A percentile compares a stretch with the other conserved stretches of the same genome.
phyloP scores from a whole-genome alignment of 53 echinoderm and acorn worm genomes.

The Hippasteria phrygiana region DNA sequence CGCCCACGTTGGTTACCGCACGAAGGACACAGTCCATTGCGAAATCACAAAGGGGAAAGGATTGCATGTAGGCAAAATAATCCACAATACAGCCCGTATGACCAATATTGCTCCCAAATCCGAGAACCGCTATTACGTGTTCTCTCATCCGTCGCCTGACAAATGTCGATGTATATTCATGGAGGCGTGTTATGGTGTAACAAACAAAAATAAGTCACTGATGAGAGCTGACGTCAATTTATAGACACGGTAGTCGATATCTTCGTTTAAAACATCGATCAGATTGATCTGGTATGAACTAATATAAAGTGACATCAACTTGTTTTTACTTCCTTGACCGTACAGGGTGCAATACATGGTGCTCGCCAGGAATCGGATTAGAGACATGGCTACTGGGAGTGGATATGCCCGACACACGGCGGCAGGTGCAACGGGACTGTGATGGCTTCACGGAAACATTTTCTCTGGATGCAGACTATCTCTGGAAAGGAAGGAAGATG shows the following conservation, averaged over 20 bases:
- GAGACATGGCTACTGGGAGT: background rate
- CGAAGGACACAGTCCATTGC: background rate
- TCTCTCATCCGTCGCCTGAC: background rate
- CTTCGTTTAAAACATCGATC: background rate
- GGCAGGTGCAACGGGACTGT: slow-evolving; percentile 21
- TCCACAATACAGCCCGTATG: background rate
- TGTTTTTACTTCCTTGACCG: background rate
- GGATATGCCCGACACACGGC: background rate
- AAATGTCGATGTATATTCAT: no score
- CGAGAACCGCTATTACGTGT: background rate
- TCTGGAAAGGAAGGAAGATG: background rate
- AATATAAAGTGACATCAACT: background rate
- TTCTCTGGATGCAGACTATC: background rate
- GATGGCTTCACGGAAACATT: slow-evolving; percentile 8
- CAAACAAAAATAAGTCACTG: background rate
- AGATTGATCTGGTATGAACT: background rate
- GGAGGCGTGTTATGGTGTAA: background rate
- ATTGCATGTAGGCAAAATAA: background rate
- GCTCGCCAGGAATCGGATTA: background rate
- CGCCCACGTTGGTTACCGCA: background rate
- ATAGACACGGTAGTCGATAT: background rate
- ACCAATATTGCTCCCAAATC: background rate
- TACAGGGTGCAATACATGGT: background rate
- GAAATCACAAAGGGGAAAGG: background rate
- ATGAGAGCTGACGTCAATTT: background rate